Conservation (phyloP, 2,797 vertebrate genomes). For the Gymnothorax javanicus region DNA sequence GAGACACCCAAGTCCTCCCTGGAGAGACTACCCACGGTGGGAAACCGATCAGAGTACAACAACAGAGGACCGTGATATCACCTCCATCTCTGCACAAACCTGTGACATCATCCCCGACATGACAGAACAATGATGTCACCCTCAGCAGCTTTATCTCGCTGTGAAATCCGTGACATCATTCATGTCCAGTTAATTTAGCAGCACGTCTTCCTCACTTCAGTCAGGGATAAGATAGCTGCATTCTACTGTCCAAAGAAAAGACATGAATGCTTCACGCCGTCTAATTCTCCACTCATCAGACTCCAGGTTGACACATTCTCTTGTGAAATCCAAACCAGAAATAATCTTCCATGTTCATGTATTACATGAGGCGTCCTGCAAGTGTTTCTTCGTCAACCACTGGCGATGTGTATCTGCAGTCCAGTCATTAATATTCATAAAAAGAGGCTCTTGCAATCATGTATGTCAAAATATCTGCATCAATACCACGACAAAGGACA, state of each 20-base stretch:
- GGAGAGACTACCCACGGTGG: background rate
- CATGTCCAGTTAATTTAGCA: background rate
- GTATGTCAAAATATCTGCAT: too few species aligned
- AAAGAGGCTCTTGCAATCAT: too few species aligned
- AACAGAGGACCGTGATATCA: background rate
- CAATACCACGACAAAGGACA: too few species aligned
- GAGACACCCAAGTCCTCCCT: background rate
- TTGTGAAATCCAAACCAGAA: background rate
- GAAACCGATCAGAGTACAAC: background rate
- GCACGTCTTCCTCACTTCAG: background rate
- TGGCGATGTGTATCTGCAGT: too few species aligned
- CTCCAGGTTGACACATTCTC: background rate
- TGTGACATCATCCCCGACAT: slow-evolving; percentile 23
- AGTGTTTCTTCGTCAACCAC: too few species aligned
- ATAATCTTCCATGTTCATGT: too few species aligned
- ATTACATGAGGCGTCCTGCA: too few species aligned
- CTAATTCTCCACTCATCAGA: background rate
- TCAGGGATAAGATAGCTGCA: too few species aligned
- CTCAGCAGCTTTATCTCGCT: background rate
- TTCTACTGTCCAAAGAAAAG: background rate
- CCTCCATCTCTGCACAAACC: background rate
- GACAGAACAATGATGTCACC: slow-evolving; percentile 13
- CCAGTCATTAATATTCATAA: too few species aligned
- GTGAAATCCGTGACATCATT: slow-evolving; percentile 15
- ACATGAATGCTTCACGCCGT: background rate